A percentile compares a stretch with the other conserved stretches of the same genome.
Conservation (phyloP, 1,140 invertebrate genomes). For the Aricia agestis region DNA sequence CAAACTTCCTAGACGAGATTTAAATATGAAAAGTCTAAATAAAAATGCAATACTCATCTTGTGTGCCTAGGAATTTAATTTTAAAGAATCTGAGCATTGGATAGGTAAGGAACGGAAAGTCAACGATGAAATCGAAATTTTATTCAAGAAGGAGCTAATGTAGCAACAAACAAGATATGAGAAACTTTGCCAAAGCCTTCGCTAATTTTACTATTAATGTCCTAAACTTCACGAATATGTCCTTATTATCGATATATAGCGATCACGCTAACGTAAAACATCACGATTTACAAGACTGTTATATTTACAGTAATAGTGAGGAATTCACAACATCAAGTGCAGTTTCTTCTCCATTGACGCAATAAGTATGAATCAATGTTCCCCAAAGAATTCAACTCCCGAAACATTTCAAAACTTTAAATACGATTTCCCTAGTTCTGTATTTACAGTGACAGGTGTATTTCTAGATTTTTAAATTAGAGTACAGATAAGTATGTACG, state of each 20-base stretch:
- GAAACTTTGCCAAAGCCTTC: too few relatives aligned
- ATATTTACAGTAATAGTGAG: neutral
- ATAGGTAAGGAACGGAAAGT: too few relatives aligned
- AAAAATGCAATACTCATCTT: neutral
- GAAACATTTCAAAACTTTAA: neutral
- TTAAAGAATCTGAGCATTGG: neutral
- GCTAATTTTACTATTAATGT: too few relatives aligned
- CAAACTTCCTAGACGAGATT: neutral
- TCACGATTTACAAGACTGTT: neutral
- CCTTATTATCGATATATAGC: neutral
- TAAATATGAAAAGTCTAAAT: slow-evolving; percentile 1
- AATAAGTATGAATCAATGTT: neutral
- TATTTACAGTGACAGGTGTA: neutral
- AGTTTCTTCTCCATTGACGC: neutral
- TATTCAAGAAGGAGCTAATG: too few relatives aligned
- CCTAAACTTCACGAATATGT: neutral
- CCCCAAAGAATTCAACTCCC: neutral
- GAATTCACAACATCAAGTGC: neutral
- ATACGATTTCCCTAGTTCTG: neutral
- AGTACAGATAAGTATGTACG: neutral
- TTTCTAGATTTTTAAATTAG: neutral
- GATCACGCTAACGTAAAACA: neutral
- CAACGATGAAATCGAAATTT: too few relatives aligned
- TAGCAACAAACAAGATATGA: neutral
- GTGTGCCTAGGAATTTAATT: neutral